Conservation (phyloP, 2,113 vertebrate genomes). For the Hiodon tergisus region DNA sequence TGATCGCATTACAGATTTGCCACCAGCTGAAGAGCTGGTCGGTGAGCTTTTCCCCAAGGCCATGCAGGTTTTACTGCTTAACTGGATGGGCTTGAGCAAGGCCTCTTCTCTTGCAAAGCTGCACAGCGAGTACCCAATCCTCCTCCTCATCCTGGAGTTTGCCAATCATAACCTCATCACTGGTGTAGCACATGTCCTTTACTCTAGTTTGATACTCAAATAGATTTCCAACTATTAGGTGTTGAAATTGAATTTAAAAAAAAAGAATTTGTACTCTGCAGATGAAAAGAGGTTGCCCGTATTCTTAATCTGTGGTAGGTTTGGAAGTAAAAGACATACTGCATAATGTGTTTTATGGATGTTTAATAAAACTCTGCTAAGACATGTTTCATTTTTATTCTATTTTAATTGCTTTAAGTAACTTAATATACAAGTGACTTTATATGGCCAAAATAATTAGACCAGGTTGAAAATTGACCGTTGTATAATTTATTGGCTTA, state of each 20-base stretch:
- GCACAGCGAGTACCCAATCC: constrained; percentile 69
- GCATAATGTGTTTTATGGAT: no score
- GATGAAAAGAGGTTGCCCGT: no score
- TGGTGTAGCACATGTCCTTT: constrained; percentile 73
- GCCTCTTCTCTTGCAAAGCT: constrained; percentile 59
- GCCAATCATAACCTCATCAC: constrained; percentile 77
- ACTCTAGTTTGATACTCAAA: constrained; percentile 71
- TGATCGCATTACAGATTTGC: constrained; percentile 68
- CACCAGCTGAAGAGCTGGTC: constrained; percentile 66
- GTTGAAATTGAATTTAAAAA: background rate
- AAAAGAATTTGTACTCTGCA: no score
- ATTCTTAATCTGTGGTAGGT: no score
- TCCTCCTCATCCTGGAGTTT: constrained; percentile 74
- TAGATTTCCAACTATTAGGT: constrained; percentile 31
- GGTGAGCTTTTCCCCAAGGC: constrained; percentile 68
- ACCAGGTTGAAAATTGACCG: no score
- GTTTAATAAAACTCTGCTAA: no score
- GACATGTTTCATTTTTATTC: no score
- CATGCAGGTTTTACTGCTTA: constrained; percentile 64
- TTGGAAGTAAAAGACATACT: no score
- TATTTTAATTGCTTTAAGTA: no score
- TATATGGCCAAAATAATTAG: no score
- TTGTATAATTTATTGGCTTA: no score
- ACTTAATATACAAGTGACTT: no score
- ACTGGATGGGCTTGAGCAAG: constrained; percentile 74